Conservation (phyloP, 2,797 vertebrate species). For the Aulostomus chinensis region DNA sequence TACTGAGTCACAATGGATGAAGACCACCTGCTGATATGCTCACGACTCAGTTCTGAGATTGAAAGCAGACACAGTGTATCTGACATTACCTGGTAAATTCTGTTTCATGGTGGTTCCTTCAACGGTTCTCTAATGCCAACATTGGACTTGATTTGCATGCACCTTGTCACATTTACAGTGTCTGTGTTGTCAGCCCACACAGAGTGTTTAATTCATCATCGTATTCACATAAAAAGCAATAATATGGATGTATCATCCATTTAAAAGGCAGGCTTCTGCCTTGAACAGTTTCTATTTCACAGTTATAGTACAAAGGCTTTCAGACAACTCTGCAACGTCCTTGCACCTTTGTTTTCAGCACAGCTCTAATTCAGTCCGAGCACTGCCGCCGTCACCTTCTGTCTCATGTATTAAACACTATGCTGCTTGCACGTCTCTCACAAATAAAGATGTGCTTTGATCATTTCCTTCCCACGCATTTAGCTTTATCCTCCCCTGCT, state of each 20-base stretch:
- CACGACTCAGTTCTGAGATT: not conserved
- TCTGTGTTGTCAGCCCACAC: not conserved
- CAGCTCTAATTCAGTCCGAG: constrained; percentile 13
- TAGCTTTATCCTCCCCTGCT: constrained; percentile 16
- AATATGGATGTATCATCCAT: not conserved
- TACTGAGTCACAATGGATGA: constrained; percentile 4
- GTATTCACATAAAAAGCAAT: not conserved
- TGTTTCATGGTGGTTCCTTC: constrained; percentile 3
- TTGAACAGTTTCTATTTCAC: not conserved
- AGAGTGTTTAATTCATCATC: not conserved
- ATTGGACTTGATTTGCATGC: constrained; percentile 18
- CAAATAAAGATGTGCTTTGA: constrained; percentile 42
- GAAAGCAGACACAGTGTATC: not conserved
- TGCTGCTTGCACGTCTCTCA: constrained; percentile 15
- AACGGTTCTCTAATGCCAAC: constrained; percentile 3
- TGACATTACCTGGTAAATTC: not conserved
- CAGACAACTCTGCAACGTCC: constrained; percentile 9
- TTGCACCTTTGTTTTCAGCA: constrained; percentile 21
- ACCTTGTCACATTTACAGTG: not conserved
- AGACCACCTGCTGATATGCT: constrained; percentile 6
- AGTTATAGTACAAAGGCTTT: constrained; percentile 10
- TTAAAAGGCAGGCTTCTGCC: not conserved
- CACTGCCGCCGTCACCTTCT: constrained; percentile 5
- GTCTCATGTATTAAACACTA: constrained; percentile 30
- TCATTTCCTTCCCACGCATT: constrained; percentile 32